Conservation (phyloP, 2,888 invertebrate species). For the Neria commutata region DNA sequence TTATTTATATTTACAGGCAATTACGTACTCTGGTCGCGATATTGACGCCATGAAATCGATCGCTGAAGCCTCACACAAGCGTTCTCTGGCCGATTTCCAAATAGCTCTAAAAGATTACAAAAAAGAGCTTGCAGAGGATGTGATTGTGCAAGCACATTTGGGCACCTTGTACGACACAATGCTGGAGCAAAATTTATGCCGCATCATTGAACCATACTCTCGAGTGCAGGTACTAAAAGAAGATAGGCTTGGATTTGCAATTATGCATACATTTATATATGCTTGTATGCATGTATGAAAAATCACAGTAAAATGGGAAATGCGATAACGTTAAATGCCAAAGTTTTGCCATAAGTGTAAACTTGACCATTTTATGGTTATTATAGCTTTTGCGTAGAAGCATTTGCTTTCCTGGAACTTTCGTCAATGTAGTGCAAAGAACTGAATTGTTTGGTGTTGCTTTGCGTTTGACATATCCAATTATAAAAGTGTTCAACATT, state of each 20-base stretch:
- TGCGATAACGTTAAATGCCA: neutral
- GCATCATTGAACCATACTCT: constrained; percentile 98
- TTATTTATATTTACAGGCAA: constrained; percentile 65
- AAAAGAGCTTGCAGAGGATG: constrained; percentile 91
- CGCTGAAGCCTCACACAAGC: constrained; percentile 93
- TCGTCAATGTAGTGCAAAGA: too few species aligned
- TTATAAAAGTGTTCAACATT: too few species aligned
- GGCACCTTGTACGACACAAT: constrained; percentile 97
- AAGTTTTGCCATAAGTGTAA: neutral
- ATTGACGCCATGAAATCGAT: constrained; percentile 98
- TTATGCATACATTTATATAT: too few species aligned
- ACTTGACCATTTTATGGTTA: neutral
- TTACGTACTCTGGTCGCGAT: constrained; percentile 94
- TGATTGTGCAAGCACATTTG: constrained; percentile 95
- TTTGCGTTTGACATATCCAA: too few species aligned
- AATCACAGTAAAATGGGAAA: neutral
- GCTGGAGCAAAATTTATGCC: constrained; percentile 98
- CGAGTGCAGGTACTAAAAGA: constrained; percentile 74
- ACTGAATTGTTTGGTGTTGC: too few species aligned
- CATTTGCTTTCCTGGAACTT: neutral
- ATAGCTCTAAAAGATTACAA: constrained; percentile 84
- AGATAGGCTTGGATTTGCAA: too few species aligned
- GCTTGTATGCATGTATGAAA: too few species aligned
- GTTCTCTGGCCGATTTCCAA: constrained; percentile 97
- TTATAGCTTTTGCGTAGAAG: neutral